phyloP scores from a whole-genome alignment of 1,140 invertebrate genomes.

The Procambarus clarkii region DNA sequence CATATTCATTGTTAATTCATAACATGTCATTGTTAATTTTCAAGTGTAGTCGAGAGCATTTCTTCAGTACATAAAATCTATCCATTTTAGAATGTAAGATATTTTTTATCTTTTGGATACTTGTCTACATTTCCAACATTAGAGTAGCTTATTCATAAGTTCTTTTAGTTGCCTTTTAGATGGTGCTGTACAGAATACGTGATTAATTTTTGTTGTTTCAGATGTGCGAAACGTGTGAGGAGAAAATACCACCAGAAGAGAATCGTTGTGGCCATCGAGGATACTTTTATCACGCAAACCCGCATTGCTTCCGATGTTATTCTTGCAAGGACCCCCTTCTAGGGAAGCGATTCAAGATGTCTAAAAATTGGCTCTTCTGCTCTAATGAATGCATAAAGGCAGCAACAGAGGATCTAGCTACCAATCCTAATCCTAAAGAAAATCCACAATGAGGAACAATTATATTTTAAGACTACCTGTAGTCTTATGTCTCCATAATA shows the following conservation, averaged over 20 bases:
- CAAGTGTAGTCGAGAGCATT: too few relatives aligned
- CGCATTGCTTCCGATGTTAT: constrained; percentile 85
- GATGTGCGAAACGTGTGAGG: constrained; percentile 83
- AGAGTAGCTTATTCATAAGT: too few relatives aligned
- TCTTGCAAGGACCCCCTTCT: constrained; percentile 84
- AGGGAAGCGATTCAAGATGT: constrained; percentile 80
- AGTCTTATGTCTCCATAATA: neutral
- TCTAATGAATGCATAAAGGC: constrained; percentile 82
- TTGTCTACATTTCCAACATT: too few relatives aligned
- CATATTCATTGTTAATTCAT: too few relatives aligned
- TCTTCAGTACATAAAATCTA: too few relatives aligned
- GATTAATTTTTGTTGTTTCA: constrained; percentile 75
- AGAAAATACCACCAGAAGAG: constrained; percentile 85
- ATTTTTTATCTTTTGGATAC: too few relatives aligned
- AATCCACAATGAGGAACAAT: neutral
- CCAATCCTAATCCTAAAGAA: constrained; percentile 64
- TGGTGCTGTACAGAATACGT: too few relatives aligned
- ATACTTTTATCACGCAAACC: constrained; percentile 84
- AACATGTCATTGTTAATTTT: too few relatives aligned
- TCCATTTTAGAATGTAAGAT: too few relatives aligned
- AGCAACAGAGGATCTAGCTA: constrained; percentile 55
- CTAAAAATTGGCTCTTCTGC: constrained; percentile 73
- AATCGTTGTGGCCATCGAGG: constrained; percentile 84
- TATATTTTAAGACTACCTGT: neutral
- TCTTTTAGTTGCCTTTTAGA: too few relatives aligned